These are phyloP conservation scores for Ormyrus labotus DNA, from an alignment of 2,888 invertebrate genomes.

Conservation along the genomic window DNA sequence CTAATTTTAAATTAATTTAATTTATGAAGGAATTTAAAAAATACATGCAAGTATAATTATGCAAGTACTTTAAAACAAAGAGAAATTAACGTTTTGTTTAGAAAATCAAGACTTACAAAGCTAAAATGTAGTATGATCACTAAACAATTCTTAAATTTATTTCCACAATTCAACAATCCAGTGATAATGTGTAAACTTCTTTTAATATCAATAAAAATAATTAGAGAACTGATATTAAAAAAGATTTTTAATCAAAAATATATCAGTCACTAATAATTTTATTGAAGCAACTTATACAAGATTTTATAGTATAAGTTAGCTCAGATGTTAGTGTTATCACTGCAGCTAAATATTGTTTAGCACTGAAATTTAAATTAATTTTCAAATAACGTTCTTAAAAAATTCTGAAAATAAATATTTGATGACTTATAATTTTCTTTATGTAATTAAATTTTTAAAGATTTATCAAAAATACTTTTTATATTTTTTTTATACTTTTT, in stretches of 20 bases:
- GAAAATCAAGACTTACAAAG: too few species aligned
- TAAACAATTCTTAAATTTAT: slow-evolving; percentile 15
- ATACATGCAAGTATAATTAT: not conserved
- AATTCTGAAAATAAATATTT: not conserved
- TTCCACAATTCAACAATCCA: slow-evolving; percentile 35
- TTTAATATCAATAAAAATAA: slow-evolving; percentile 34
- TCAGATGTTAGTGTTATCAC: slow-evolving; percentile 23
- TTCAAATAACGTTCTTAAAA: not conserved
- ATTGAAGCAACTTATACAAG: slow-evolving; percentile 14
- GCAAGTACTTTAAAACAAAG: not conserved
- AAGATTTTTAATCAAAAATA: slow-evolving; percentile 3
- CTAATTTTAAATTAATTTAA: slow-evolving; percentile 10
- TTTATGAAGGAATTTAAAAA: not conserved
- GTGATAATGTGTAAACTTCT: slow-evolving; percentile 7
- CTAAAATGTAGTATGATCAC: too few species aligned
- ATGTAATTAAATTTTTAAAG: slow-evolving; percentile 1
- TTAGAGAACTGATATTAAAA: slow-evolving; percentile 18
- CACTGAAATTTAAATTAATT: slow-evolving; percentile 4
- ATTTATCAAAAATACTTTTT: slow-evolving; percentile 24
- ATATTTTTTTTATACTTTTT: not conserved
- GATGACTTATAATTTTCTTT: slow-evolving; percentile 9
- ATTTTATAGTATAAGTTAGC: not conserved
- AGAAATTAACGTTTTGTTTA: not conserved
- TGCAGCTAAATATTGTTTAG: not conserved
- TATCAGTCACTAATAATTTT: slow-evolving; percentile 24